Conservation (phyloP, 2,113 vertebrate genomes). For the Collichthys lucidus region DNA sequence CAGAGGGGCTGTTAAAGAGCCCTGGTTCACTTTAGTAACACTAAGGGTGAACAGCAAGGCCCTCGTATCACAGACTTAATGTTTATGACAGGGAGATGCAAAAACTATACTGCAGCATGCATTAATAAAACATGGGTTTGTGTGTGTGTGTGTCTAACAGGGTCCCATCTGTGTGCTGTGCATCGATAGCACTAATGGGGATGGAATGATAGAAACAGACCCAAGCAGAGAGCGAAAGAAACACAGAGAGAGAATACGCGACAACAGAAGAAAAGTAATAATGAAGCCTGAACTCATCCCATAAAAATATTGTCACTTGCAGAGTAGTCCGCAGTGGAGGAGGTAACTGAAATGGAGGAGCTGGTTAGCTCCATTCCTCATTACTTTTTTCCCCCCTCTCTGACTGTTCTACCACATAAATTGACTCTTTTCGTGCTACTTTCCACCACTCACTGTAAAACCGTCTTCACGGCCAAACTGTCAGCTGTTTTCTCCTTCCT, state of each 20-base stretch:
- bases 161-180: constrained; percentile 60
- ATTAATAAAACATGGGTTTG: constrained; percentile 69
- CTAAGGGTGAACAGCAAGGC: constrained; percentile 28
- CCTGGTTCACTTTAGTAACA: constrained; percentile 36
- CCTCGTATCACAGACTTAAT: constrained; percentile 52
- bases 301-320: background rate
- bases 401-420: constrained; percentile 9
- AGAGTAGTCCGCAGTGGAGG: constrained; percentile 2
- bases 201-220: background rate
- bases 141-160: constrained; percentile 28
- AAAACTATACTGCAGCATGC: constrained; percentile 47
- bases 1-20: constrained; percentile 25
- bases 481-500: constrained; percentile 36
- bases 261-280: constrained; percentile 32
- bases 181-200: constrained; percentile 52
- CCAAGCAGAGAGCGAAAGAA: constrained; percentile 27
- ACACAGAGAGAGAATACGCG: constrained; percentile 30
- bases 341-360: constrained; percentile 23
- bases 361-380: constrained; percentile 14
- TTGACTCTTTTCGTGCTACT: background rate
- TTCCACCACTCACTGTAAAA: constrained; percentile 13
- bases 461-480: background rate
- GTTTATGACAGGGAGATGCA: constrained; percentile 60
- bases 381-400: background rate
- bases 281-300: constrained; percentile 36